Evolutionary conservation across 1,140 invertebrate genomes (phyloP), one percentile per base, ranked within the genome.

Genomic region (Zaprionus davidi): DNA sequence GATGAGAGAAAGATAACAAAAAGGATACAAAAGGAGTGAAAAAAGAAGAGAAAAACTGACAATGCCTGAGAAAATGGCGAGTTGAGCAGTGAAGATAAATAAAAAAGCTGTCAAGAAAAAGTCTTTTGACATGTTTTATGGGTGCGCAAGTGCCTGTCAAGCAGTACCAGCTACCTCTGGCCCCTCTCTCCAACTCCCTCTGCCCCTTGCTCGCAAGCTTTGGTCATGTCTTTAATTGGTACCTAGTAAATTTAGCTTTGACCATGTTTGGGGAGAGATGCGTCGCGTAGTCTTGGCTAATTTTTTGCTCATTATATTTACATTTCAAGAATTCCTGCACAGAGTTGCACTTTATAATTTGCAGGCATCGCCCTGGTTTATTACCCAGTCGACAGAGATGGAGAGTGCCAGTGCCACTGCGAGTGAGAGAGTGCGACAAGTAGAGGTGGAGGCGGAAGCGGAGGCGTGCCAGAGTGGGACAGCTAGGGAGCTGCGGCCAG

Each of bases 261-360:
- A 82, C 85, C 85, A 90, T 90, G 76, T 90, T 90, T 90, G 85
- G 85, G 55, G 46, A 56, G 67, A 60, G 71, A 65, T 66, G 60
- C 68, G 65, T 55, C 44, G 72, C 46, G 64, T 71, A 74, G 73
- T 75, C 86, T 90, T 78, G 55, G 81, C 85, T 90, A 85, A 90
- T 90, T 90, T 88, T 90, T 90, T 90, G 85, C 85, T 90, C 85
- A 90, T 90, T 90, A 90, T 85, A 90, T 90, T 90, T 90, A 90
- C 81, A 90, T 90, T 90, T 90, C 81, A 85, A 82, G 82, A 75
- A 90, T 90, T 90, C 85, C 79, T 82, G 62, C 77, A 64, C 79
- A 58, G 49, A 71, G 49, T 66, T 69, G 66, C 83, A 90, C 81
- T 90, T 90, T 90, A 90, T 90, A 90, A 90, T 90, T 90, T 85